Base-by-base conservation (phyloP, 1,140 invertebrate genomes). In the Drosophila persimilis region DNA sequence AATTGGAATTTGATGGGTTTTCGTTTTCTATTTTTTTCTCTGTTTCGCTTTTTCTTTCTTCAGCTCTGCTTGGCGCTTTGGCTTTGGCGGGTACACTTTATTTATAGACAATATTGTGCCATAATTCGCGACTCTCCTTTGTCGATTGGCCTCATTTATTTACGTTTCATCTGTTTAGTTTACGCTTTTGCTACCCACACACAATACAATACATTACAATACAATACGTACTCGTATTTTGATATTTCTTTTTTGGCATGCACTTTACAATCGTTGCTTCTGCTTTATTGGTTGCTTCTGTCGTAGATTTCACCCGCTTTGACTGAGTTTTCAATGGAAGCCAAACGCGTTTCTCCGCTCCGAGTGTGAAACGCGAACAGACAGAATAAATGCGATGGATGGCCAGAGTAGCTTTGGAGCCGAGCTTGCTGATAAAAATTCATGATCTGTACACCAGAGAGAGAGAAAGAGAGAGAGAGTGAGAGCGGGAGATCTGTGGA, bases 281-380 rank as follows among this genome's bases (percentile, higher is more conserved):
- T 61, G 57, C 35, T 39, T 55, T 63, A 54, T 52, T 66, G 43
- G 52, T 46, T 59, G 52, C 35, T 71, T 26, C 45, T 51, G 78
- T 63, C 62, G 77, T 81, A 77, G 81, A 86, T 86, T 86, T 86
- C 81, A 86, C 81, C 81, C 77, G 83, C 80, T 57, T 53, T 55
- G 58, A 58, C 71, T 57, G 46, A 24, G 15, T 44, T n/a, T 54
- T 63, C 69, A 46, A 39, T 39, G 35, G 35, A 39, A 39, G 35
- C 35, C 52, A 48, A 47, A 50, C 72, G 52, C 62, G 71, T 41
- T 57, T 41, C 44, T 53, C 72, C 56, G 41, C 50, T 24, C 0
- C 4, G 54, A 67, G 55, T 48, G 56, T 62, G 53, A 88, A 66
- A 45, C 77, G 62, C 54, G 62, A 66, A 84, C 73, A 70, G 58